Evolutionary conservation across 1,140 invertebrate genomes (phyloP).

Genomic region (Lamellibrachia luymesi): DNA sequence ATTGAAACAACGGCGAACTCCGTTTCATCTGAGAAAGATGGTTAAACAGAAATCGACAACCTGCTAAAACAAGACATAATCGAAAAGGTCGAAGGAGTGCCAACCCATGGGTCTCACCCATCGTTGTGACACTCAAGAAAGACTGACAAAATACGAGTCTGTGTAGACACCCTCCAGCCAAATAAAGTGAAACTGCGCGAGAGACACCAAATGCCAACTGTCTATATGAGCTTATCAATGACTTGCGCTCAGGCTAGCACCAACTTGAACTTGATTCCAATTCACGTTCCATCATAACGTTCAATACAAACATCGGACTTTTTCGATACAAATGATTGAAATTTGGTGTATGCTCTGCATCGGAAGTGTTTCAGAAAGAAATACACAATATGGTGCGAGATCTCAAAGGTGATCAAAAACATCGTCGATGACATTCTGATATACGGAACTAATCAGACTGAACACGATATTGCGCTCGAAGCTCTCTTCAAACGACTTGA

Average conservation of each 20-base stretch:
- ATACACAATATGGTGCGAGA: slow-evolving; percentile 9
- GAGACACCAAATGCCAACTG: slow-evolving; percentile 29
- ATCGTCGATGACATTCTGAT: neutral
- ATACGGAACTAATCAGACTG: neutral
- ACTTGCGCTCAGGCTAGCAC: slow-evolving; percentile 31
- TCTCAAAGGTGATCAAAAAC: neutral
- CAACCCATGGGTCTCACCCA: slow-evolving; percentile 43
- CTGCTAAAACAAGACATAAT: slow-evolving; percentile 36
- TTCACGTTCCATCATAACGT: slow-evolving; percentile 31
- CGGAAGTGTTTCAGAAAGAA: slow-evolving; percentile 24
- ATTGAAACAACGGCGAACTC: slow-evolving; percentile 29
- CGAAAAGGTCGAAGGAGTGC: slow-evolving; percentile 33
- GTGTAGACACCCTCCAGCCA: slow-evolving; percentile 31
- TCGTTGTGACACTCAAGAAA: slow-evolving; percentile 31
- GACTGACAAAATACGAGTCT: slow-evolving; percentile 32
- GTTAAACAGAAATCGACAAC: slow-evolving; percentile 30
- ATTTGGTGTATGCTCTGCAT: neutral
- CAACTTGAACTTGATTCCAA: slow-evolving; percentile 27
- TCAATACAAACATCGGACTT: slow-evolving; percentile 29
- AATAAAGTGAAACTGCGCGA: slow-evolving; percentile 29
- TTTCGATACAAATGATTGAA: slow-evolving; percentile 28
- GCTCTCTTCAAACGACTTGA: slow-evolving; percentile 12
- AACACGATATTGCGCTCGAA: slow-evolving; percentile 8
- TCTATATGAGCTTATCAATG: slow-evolving; percentile 31
- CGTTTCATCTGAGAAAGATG: slow-evolving; percentile 34